Base-by-base conservation (phyloP, 2,888 invertebrate genomes). In the Phyllotreta striolata region DNA sequence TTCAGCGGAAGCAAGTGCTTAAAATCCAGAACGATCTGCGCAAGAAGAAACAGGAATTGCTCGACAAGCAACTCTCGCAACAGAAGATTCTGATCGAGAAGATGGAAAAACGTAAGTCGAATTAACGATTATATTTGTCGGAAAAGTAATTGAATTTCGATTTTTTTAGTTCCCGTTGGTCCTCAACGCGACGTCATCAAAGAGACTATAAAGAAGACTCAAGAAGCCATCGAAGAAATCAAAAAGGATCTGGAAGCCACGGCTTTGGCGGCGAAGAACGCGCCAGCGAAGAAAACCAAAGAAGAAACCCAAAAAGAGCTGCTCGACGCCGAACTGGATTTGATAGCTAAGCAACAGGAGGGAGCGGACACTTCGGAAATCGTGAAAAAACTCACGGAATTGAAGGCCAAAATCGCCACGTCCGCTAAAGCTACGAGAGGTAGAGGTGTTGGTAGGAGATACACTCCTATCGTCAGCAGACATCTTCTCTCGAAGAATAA, bases 21-120 rank as follows among this genome's bases (percentile, higher is more conserved):
- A 91, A 92, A 76, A 84, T 93, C 54, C 92, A 92, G 0, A 88
- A 89, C 72, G 92, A 95, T 74, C 83, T 95, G 74, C 88, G 92
- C 60, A 92, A 93, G 76, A 85, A 95, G 0, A 95, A 95, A 69
- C 93, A 94, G 74, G 91, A 91, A 69, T 79, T 97, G 64, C 81
- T 97, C n/a, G 90, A 94, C 69, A 94, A 92, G 66, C 94, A 96
- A 78, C 83, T 97, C n/a, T 88, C 90, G 38, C 93, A 96, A 74
- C 94, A 96, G 83, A 91, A 91, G 77, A 82, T 90, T 57, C 84
- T 96, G 24, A 89, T 97, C 63, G 90, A 92, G 71, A 88, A 91
- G 67, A 85, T 95, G 35, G 95, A 96, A 77, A 89, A 90, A 56
- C 89, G 89, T 84, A 83, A 85, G 77, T 74, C 35, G 14, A 1